Base-by-base conservation (phyloP, 2,888 invertebrate genomes). In the Chalcis sispes region DNA sequence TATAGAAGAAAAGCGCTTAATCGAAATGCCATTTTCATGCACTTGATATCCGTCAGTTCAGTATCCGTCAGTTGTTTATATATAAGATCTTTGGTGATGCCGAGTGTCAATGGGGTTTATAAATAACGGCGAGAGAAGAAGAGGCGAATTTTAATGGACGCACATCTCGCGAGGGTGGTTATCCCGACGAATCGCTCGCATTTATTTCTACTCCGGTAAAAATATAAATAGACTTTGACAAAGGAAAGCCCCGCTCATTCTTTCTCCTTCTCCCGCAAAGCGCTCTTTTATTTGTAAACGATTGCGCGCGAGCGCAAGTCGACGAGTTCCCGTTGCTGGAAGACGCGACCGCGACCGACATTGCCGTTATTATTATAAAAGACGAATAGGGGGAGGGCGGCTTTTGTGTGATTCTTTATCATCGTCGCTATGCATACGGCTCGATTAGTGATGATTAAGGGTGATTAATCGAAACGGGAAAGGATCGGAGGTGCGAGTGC, bases 141-240 rank as follows among this genome's bases (percentile, higher is more conserved):
- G n/a, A n/a, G n/a, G n/a, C n/a, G n/a, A 56, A 48, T 52, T 27
- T 50, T 59, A 66, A 42, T 42, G 72, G 59, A 69, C 32, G 46
- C 10, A 29, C n/a, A n/a, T n/a, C n/a, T n/a, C 27, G 27, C 29
- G 74, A 36, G 62, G 62, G 69, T 56, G 54, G 64, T 69, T 64
- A 61, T 74, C 62, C 61, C 74, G 36, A 10, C 25, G 59, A 42
- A 59, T 48, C 54, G 56, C 59, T 46, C 3, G 48, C 64, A 48
- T 25, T 73, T 77, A 70, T 76, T 77, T 77, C 71, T 73, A 77
- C 70, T 70, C 59, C 62, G 66, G 50, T 48, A 27, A 25, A 54
- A 27, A 59, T 75, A 77, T 77, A 79, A 77, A 79, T 77, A 77
- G 75, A 75, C 61, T 23, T 73, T 75, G 65, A 75, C 72, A 72